Percentiles rank a stretch among this genome's conserved stretches.
These are phyloP conservation scores for Bombyx mori DNA, from an alignment of 1,140 invertebrate genomes.

Conservation along the genomic window ASM3026992v2 NC_085125.1:484501-485000, in stretches of 20 bases:
- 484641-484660: constrained; percentile 59
- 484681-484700: constrained; percentile 12
- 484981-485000: constrained; percentile 12
- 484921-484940: constrained; percentile 12
- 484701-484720: constrained; percentile 5
- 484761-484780: constrained; percentile 14
- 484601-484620: constrained; percentile 51
- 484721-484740: neutral
- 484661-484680: constrained; percentile 20
- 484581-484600: constrained; percentile 41
- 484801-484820: constrained; percentile 15
- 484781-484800: constrained; percentile 19
- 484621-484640: constrained; percentile 58
- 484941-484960: constrained; percentile 9
- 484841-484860: constrained; percentile 3
- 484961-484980: constrained; percentile 13
- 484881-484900: neutral
- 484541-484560: too few relatives aligned
- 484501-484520: too few relatives aligned
- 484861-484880: constrained; percentile 11
- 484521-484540: too few relatives aligned
- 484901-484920: constrained; percentile 6
- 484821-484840: neutral
- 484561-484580: too few relatives aligned
- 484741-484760: neutral